Conservation (phyloP, 2,113 vertebrate genomes). For the Alaudala cheleensis region DNA sequence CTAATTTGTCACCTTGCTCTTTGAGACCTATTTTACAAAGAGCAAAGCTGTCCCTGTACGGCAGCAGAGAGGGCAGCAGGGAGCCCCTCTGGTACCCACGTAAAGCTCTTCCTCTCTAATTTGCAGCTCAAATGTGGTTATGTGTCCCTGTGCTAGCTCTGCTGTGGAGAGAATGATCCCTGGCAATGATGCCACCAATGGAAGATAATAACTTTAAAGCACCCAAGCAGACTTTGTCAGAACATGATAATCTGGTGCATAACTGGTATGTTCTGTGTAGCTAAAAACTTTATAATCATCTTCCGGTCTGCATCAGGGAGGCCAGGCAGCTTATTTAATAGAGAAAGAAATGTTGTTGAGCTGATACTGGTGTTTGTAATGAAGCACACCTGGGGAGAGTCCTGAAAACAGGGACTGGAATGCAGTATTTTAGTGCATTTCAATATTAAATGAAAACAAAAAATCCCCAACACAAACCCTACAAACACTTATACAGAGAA, state of each 20-base stretch:
- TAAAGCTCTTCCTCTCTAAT: not conserved
- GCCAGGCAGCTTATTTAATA: not conserved
- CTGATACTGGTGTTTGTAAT: not conserved
- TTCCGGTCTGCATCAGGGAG: not conserved
- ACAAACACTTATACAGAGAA: not conserved
- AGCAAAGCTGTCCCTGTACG: not conserved
- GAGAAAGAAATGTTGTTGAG: not conserved
- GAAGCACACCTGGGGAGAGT: not conserved
- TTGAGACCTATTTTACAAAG: fast-evolving
- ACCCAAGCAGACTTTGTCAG: not conserved
- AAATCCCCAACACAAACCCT: not conserved
- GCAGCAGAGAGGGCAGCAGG: not conserved
- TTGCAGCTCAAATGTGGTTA: not conserved
- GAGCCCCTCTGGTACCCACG: not conserved
- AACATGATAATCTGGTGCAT: fast-evolving
- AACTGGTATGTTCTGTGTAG: not conserved
- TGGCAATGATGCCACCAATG: not conserved
- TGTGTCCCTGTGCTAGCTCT: not conserved
- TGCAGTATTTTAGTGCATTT: not conserved
- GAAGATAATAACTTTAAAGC: not conserved
- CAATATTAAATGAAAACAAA: not conserved
- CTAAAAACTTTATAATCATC: not conserved
- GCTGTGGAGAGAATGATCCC: not conserved
- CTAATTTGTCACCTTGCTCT: not conserved
- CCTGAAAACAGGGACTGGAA: not conserved